Evolutionary conservation across 1,140 invertebrate genomes (phyloP).

Genomic region (Whitmania pigra): DNA sequence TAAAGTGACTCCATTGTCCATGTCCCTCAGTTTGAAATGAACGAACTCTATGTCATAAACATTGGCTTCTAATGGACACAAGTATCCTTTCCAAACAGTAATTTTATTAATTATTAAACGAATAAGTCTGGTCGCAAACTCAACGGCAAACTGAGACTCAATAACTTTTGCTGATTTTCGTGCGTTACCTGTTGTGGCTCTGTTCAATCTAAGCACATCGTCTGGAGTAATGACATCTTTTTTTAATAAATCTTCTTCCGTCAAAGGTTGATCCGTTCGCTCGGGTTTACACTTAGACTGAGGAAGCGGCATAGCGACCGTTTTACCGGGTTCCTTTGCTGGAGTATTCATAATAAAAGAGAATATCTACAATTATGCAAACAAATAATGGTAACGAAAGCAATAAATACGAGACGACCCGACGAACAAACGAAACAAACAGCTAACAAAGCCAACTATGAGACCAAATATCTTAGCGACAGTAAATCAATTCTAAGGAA

Average conservation of each 20-base stretch:
- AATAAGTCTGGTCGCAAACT: not conserved
- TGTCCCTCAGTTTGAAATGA: constrained; percentile 86
- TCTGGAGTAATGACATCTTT: constrained; percentile 50
- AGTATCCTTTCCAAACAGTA: constrained; percentile 55
- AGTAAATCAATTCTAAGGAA: not conserved
- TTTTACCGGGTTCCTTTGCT: not conserved
- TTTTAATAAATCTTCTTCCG: constrained; percentile 44
- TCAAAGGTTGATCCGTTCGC: constrained; percentile 25
- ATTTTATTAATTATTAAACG: not conserved
- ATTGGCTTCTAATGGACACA: constrained; percentile 86
- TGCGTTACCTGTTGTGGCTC: constrained; percentile 50
- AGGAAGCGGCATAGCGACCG: not conserved
- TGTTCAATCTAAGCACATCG: constrained; percentile 52
- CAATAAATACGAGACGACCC: too few relatives aligned
- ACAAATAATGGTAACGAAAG: too few relatives aligned
- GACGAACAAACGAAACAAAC: too few relatives aligned
- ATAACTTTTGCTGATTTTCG: not conserved
- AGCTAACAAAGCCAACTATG: too few relatives aligned
- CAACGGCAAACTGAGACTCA: not conserved
- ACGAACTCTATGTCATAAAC: constrained; percentile 96
- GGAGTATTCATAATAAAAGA: not conserved
- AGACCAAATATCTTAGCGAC: constrained; percentile 12
- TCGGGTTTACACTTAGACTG: not conserved
- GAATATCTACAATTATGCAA: too few relatives aligned
- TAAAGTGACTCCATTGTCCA: constrained; percentile 77